Evolutionary conservation across 2,797 vertebrate genomes (phyloP).

Genomic region (Decapterus maruadsi): DNA sequence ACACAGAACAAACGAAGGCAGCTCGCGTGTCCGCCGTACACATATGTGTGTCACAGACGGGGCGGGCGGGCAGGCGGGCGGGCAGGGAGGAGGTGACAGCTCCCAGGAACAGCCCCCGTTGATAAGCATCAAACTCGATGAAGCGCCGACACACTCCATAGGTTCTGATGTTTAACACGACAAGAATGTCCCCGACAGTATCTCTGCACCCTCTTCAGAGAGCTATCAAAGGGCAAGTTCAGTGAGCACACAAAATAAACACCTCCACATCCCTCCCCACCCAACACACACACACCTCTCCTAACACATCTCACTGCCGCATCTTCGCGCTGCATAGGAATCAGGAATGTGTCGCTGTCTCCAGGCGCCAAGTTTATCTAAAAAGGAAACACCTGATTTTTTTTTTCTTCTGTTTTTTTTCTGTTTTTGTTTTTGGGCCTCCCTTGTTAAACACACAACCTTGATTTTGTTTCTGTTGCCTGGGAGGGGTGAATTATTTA

Average conservation of each 20-base stretch:
- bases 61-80: not conserved
- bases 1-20: slow-evolving; percentile 43
- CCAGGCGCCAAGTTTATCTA: slow-evolving; percentile 80
- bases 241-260: slow-evolving; percentile 65
- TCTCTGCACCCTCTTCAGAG: slow-evolving; percentile 67
- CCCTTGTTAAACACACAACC: slow-evolving; percentile 83
- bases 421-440: slow-evolving; percentile 45
- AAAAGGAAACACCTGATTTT: slow-evolving; percentile 80
- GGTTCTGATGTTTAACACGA: slow-evolving; percentile 75
- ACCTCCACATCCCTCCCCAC: slow-evolving; percentile 17
- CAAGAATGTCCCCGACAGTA: slow-evolving; percentile 74
- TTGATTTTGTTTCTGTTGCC: slow-evolving; percentile 81
- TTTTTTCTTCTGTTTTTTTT: not conserved
- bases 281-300: slow-evolving; percentile 33
- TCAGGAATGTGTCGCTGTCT: slow-evolving; percentile 79
- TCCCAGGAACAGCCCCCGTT: slow-evolving; percentile 55
- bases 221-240: slow-evolving; percentile 79
- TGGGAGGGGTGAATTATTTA: slow-evolving; percentile 83
- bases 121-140: slow-evolving; percentile 73
- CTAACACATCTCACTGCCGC: slow-evolving; percentile 70
- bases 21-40: slow-evolving; percentile 41
- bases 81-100: slow-evolving; percentile 41
- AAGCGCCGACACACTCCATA: slow-evolving; percentile 67
- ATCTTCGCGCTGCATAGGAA: slow-evolving; percentile 79
- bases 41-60: slow-evolving; percentile 21